Evolutionary conservation across 2,888 invertebrate genomes (phyloP).

Genomic region (Piscicola geometra): DNA sequence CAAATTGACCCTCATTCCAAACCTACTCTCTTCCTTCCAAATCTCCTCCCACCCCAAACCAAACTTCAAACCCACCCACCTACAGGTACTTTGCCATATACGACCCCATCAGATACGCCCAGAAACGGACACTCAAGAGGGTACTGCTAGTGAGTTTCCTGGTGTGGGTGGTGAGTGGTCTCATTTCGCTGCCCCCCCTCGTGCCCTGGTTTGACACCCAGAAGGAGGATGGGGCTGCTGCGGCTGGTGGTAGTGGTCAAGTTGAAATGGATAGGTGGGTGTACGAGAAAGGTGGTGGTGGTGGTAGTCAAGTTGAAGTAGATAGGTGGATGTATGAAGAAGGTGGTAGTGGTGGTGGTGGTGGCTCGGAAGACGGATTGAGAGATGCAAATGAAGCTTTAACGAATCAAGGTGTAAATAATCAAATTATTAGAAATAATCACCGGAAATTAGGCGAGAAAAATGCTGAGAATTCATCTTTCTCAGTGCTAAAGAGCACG

Average conservation of each 20-base stretch:
- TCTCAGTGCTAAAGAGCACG: neutral
- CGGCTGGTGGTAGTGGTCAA: neutral
- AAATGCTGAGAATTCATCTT: neutral
- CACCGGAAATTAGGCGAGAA: too few species aligned
- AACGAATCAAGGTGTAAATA: too few species aligned
- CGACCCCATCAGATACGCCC: conserved; percentile 88
- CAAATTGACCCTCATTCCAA: too few species aligned
- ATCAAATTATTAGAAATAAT: too few species aligned
- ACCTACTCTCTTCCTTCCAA: too few species aligned
- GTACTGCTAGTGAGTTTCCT: conserved; percentile 71
- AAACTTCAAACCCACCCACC: neutral
- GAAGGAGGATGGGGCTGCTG: neutral
- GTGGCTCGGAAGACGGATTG: too few species aligned
- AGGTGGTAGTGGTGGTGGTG: too few species aligned
- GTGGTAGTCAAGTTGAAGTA: too few species aligned
- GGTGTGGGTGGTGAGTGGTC: conserved; percentile 87
- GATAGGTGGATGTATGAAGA: neutral
- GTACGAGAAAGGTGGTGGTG: too few species aligned
- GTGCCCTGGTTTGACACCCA: conserved; percentile 50
- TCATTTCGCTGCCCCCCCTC: conserved; percentile 81
- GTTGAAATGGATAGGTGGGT: neutral
- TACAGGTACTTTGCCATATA: conserved; percentile 78
- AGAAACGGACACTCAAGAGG: conserved; percentile 69
- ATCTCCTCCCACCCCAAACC: too few species aligned
- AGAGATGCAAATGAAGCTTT: too few species aligned